These are phyloP conservation scores for Zaprionus ornatus DNA, from an alignment of 1,140 invertebrate species.

Conservation along the genomic window DNA sequence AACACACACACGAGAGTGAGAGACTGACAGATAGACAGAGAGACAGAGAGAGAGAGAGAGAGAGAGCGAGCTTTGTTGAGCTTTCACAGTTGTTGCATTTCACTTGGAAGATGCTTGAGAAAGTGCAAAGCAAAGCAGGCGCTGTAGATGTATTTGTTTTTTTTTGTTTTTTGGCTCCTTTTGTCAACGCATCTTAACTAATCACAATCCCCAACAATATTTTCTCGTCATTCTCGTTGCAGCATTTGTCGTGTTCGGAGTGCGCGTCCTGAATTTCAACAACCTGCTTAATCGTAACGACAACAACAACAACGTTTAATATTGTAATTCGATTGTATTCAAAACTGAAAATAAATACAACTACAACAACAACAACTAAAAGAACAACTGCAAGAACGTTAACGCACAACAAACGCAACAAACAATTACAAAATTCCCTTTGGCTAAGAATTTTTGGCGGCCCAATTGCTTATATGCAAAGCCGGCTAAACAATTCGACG, in stretches of 20 bases:
- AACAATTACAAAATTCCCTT: constrained; percentile 84
- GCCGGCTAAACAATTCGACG: constrained; percentile 69
- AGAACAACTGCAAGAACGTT: constrained; percentile 51
- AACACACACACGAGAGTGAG: background rate
- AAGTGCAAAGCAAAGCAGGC: constrained; percentile 61
- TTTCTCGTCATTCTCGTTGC: constrained; percentile 77
- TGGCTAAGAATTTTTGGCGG: constrained; percentile 77
- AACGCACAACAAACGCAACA: constrained; percentile 68
- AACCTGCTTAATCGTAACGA: constrained; percentile 26
- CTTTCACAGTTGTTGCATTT: constrained; percentile 40
- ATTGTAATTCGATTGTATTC: background rate
- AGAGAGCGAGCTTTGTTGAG: constrained; percentile 26
- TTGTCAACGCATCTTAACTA: constrained; percentile 52
- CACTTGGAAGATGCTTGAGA: constrained; percentile 17
- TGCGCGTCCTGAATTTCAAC: constrained; percentile 48
- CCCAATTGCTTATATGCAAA: constrained; percentile 63
- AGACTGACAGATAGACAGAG: background rate
- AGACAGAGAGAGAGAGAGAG: background rate
- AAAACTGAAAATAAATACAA: constrained; percentile 3
- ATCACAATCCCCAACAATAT: constrained; percentile 45
- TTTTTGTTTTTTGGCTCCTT: background rate
- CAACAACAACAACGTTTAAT: constrained; percentile 17
- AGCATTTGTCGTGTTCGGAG: constrained; percentile 80
- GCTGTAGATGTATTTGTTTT: constrained; percentile 45
- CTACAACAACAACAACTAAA: too few relatives aligned